phyloP scores from a whole-genome alignment of 2,797 vertebrate species.

The Pachyuromys duprasi region DNA sequence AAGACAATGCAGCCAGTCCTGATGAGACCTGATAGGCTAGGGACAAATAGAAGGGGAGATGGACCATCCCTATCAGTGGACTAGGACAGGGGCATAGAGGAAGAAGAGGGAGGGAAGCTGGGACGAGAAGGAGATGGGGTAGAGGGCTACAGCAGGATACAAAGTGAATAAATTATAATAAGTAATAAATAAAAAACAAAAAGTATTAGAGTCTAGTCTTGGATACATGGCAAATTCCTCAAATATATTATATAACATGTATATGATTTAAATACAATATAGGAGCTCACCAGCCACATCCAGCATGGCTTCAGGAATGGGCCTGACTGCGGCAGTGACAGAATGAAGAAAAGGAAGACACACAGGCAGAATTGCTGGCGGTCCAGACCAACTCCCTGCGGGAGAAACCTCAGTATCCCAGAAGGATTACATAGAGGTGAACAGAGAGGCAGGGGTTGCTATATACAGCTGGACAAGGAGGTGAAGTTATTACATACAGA shows the following conservation, averaged over 20 bases:
- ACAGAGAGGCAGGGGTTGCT: background rate
- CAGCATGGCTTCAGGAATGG: background rate
- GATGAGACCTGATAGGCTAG: too few species aligned
- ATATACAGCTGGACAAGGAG: background rate
- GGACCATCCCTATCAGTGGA: too few species aligned
- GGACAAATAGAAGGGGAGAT: too few species aligned
- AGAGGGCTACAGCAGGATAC: too few species aligned
- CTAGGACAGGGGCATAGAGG: too few species aligned
- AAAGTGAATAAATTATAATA: too few species aligned
- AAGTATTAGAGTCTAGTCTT: slow-evolving; percentile 2
- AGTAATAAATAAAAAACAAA: background rate
- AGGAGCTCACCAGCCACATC: background rate
- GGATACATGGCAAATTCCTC: background rate
- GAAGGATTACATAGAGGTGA: background rate
- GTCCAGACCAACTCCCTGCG: too few species aligned
- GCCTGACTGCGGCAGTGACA: background rate
- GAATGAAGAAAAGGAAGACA: background rate
- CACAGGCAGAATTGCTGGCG: background rate
- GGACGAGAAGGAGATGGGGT: too few species aligned
- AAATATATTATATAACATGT: background rate
- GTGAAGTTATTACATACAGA: background rate
- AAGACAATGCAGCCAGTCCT: too few species aligned
- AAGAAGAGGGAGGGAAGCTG: too few species aligned
- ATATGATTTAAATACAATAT: background rate
- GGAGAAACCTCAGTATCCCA: background rate